Base-by-base conservation (phyloP, 2,113 vertebrate genomes). In the Myotis lucifugus region DNA sequence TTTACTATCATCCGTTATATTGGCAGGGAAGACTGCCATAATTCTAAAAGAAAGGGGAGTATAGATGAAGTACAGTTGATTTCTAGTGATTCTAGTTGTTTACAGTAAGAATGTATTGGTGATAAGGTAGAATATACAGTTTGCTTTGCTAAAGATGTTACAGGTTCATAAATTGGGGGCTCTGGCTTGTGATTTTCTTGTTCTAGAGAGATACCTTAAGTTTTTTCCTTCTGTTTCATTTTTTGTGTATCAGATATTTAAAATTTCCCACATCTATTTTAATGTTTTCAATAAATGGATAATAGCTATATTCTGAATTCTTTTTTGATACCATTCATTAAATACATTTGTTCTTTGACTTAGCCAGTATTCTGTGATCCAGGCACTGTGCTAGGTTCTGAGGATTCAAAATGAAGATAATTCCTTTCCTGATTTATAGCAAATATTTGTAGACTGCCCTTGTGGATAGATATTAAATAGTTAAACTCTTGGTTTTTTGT, bases 301-400 rank as follows among this genome's bases (percentile, higher is more conserved):
- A 91, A 87, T 72, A 61, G 15, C 52, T 95, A 0, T 77, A 66
- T 61, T 87, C 66, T 83, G 54, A 11, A 72, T 94, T 95, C 32
- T 90, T 54, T 54, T 54, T 5, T 5, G 89, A 67, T 67, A 61
- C 4, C 66, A 81, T 64, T 69, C 9, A n/a, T 69, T 93, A 92
- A 82, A 66, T 81, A 50, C 8, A n/a, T 85, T 95, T 73, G n/a
- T 93, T 77, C 14, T 86, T 94, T 84, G 50, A 88, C 81, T 91
- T 85, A 93, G 40, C 56, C 64, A 77, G 14, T 92, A 76, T 79
- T 69, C 25, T 93, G 92, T 96, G 48, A 72, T 91, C 17, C 32
- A 92, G 76, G 87, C 40, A 96, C 90, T 95, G 89, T 95, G 59
- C 56, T 92, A 70, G 85, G 85, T 90, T 94, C 90, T 87, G 42